Conservation (phyloP, 2,797 vertebrate species). For the Stomatorhinus walkeri region DNA sequence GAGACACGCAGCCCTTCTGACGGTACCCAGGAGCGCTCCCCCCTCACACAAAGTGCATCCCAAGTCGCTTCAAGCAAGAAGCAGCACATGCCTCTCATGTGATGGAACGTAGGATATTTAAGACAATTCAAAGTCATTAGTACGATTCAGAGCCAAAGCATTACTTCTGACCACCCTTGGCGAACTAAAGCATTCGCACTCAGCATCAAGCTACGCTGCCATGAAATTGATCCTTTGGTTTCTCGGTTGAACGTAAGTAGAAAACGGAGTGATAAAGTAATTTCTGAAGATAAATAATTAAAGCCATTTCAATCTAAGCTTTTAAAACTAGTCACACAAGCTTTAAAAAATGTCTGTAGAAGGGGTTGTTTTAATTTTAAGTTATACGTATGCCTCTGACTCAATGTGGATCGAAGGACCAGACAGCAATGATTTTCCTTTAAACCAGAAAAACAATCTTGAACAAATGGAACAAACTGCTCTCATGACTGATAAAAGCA, state of each 20-base stretch:
- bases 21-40: background rate
- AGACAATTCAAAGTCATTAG: slow-evolving; percentile 16
- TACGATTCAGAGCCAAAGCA: slow-evolving; percentile 29
- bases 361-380: background rate
- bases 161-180: slow-evolving; percentile 11
- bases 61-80: background rate
- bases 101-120: slow-evolving; percentile 30
- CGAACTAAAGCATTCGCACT: background rate
- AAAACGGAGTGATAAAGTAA: background rate
- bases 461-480: background rate
- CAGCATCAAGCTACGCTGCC: background rate
- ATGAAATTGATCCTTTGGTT: background rate
- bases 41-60: background rate
- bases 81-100: slow-evolving; percentile 44
- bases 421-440: slow-evolving; percentile 9
- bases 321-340: background rate
- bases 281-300: background rate
- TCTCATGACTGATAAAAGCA: background rate
- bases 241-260: background rate
- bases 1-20: background rate
- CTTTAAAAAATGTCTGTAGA: background rate
- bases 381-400: background rate
- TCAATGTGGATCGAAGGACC: background rate
- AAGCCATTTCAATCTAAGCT: background rate
- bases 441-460: slow-evolving; percentile 4